Conservation (phyloP, 2,797 vertebrate species). For the Paguma larvata region DNA sequence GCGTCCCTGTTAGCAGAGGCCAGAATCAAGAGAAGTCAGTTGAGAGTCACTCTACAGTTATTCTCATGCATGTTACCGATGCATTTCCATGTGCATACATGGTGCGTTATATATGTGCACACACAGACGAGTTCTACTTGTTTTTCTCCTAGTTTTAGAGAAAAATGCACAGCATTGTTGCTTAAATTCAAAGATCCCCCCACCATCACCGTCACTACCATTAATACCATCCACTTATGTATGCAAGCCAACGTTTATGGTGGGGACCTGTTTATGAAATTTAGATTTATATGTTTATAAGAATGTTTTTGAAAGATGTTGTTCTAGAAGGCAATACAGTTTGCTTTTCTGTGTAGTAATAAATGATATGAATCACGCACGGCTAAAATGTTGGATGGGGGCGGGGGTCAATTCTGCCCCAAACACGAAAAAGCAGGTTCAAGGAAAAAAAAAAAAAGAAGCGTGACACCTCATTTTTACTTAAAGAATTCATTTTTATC, state of each 20-base stretch:
- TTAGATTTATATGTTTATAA: slow-evolving; percentile 64
- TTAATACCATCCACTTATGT: neutral
- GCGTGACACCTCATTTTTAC: slow-evolving; percentile 36
- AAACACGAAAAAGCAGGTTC: slow-evolving; percentile 33
- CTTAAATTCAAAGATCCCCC: slow-evolving; percentile 14
- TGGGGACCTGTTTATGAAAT: slow-evolving; percentile 59
- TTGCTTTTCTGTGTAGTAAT: slow-evolving; percentile 61
- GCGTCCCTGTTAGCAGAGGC: slow-evolving; percentile 60
- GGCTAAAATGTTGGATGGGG: neutral
- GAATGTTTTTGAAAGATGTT: slow-evolving; percentile 57
- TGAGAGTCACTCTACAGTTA: slow-evolving; percentile 79
- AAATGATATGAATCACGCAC: slow-evolving; percentile 19
- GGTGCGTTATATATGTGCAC: slow-evolving; percentile 1
- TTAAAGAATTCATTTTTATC: slow-evolving; percentile 46
- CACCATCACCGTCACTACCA: neutral
- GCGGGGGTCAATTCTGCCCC: neutral
- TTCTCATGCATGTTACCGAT: slow-evolving; percentile 76
- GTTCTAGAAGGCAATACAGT: slow-evolving; percentile 44
- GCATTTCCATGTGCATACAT: slow-evolving; percentile 72
- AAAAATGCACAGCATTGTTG: slow-evolving; percentile 42
- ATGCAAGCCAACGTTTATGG: slow-evolving; percentile 40
- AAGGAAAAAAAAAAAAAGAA: slow-evolving; percentile 45
- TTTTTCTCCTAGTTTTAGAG: slow-evolving; percentile 64
- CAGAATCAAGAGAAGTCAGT: slow-evolving; percentile 72
- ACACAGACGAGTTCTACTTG: slow-evolving; percentile 55